Percentiles rank a stretch among this genome's conserved stretches.
Conservation (phyloP, 2,797 vertebrate species). For the Leptatherina wallacei region DNA sequence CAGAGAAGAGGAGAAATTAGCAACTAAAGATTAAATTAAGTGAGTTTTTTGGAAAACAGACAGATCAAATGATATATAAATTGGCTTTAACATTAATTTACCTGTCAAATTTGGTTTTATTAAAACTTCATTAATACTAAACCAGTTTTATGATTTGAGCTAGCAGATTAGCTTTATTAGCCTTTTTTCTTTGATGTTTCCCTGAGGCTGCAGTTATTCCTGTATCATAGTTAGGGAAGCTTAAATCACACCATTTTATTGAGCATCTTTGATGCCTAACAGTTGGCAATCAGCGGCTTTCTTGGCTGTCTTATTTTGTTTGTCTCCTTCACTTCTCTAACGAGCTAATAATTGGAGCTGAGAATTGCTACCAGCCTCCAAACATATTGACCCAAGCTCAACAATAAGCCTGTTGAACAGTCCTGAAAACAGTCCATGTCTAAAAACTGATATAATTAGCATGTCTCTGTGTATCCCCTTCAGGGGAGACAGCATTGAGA, state of each 20-base stretch:
- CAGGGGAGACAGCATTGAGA: slow-evolving; percentile 31
- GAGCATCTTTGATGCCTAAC: slow-evolving; percentile 48
- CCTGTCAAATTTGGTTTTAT: neutral
- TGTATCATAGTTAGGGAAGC: slow-evolving; percentile 4
- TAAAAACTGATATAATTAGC: slow-evolving; percentile 60
- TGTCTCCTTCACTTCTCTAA: slow-evolving; percentile 29
- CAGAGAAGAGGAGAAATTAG: neutral
- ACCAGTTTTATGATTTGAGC: neutral
- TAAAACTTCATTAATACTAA: neutral
- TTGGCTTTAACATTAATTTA: neutral
- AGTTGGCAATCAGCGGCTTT: slow-evolving; percentile 61
- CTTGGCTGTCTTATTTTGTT: slow-evolving; percentile 49
- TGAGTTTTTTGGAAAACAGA: too few species aligned
- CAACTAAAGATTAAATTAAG: neutral
- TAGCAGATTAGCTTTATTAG: neutral
- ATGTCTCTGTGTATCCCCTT: slow-evolving; percentile 41
- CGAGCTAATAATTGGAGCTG: slow-evolving; percentile 64
- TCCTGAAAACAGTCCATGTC: slow-evolving; percentile 32
- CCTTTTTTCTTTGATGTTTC: neutral
- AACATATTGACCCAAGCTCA: slow-evolving; percentile 61
- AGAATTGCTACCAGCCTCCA: slow-evolving; percentile 65
- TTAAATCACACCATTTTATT: slow-evolving; percentile 21
- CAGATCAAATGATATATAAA: neutral
- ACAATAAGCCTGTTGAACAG: slow-evolving; percentile 54
- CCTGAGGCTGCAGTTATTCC: slow-evolving; percentile 8